Base-by-base conservation (phyloP, 2,888 invertebrate species). In the Cerceris ruficornis region DNA sequence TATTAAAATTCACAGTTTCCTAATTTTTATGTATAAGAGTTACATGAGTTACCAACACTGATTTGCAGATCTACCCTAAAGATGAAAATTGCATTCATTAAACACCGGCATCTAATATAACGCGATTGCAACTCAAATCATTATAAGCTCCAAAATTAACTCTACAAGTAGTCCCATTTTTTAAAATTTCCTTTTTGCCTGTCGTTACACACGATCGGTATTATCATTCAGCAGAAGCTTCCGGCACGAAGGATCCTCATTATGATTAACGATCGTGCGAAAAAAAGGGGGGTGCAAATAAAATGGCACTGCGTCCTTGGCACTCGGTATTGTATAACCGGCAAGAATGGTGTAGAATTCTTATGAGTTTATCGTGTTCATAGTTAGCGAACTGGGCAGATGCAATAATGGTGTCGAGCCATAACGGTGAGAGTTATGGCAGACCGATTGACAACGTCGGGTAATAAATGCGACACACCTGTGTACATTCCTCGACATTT, bases 391-490 rank as follows among this genome's bases (percentile, higher is more conserved):
- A 54, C 64, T 64, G 60, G 61, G 57, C 67, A 57, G 71, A 73
- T 79, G 85, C 61, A 60, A 62, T 66, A 84, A 77, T 14, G 62
- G 67, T 71, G 83, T 75, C 84, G 65, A 59, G 28, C 42, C 59
- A 57, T 17, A 54, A 15, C 50, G 61, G 68, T n/a, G 62, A 67
- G 70, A 74, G 70, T 78, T 69, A 66, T 75, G 79, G 82, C 70
- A 67, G 72, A 67, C 46, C 62, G 72, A 72, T 77, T 49, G 83
- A 73, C 76, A 61, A 57, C 60, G 68, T 57, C 68, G 71, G 64
- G 68, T 70, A 75, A 76, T 73, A 75, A 71, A 69, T 61, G 72
- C 71, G 75, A 60, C 67, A 71, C 85, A 81, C 74, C 85, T 78
- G 81, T 81, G 76, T 68, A 72, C 74, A 81, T 76, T 80, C 82